These are phyloP conservation scores for Leptodactylus fallax DNA, from an alignment of 2,797 vertebrate genomes.

Conservation along the genomic window DNA sequence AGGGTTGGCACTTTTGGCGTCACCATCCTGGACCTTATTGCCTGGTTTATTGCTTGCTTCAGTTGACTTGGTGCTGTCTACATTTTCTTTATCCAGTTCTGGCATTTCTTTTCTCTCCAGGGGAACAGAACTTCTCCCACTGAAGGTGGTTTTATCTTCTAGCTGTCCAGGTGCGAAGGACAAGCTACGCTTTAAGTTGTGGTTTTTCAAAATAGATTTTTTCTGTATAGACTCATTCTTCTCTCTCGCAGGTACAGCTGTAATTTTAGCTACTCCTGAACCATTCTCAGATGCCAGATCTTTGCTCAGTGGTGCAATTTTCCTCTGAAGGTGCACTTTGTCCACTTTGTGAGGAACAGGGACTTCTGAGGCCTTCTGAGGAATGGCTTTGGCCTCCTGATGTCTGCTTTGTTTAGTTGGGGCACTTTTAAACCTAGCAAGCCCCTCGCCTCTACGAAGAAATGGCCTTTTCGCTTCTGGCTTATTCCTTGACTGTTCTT, in stretches of 20 bases:
- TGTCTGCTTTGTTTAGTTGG: conserved; percentile 72
- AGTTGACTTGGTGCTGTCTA: conserved; percentile 56
- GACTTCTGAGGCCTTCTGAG: conserved; percentile 71
- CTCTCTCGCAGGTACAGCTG: conserved; percentile 62
- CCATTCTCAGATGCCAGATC: conserved; percentile 71
- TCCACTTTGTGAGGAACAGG: conserved; percentile 69
- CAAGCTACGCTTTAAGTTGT: conserved; percentile 73
- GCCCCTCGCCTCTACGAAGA: conserved; percentile 88
- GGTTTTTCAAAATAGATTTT: conserved; percentile 70
- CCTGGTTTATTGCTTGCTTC: conserved; percentile 57
- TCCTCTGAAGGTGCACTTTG: conserved; percentile 79
- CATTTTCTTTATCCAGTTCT: conserved; percentile 72
- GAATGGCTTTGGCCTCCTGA: conserved; percentile 66
- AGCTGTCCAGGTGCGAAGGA: conserved; percentile 45
- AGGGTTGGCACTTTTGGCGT: conserved; percentile 47
- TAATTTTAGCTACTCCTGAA: conserved; percentile 64
- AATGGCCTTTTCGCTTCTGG: conserved; percentile 82
- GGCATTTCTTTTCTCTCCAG: conserved; percentile 65
- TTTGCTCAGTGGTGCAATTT: conserved; percentile 79
- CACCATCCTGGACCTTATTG: conserved; percentile 54
- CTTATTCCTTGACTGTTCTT: conserved; percentile 68
- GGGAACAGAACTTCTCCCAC: conserved; percentile 65
- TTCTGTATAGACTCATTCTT: conserved; percentile 71
- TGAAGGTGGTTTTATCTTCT: conserved; percentile 66
- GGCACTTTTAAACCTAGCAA: conserved; percentile 82